These are phyloP conservation scores for Conomelus anceps DNA, from an alignment of 2,888 invertebrate species.

Conservation along the genomic window DNA sequence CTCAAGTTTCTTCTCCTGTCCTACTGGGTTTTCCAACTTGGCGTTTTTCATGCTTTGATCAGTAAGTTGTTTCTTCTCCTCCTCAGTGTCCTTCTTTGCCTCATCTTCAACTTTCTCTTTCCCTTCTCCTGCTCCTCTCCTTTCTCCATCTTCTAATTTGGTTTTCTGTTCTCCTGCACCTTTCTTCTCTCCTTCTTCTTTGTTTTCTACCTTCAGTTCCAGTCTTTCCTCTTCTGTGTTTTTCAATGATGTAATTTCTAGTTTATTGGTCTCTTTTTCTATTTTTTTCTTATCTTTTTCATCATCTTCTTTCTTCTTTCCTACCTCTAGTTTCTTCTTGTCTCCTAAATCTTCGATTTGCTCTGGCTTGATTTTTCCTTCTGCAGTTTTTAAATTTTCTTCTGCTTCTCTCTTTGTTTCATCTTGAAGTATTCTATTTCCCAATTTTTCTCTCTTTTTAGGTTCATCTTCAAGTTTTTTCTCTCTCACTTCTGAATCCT, in stretches of 20 bases:
- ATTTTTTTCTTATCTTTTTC: not conserved
- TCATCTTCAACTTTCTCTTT: not conserved
- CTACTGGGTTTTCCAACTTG: conserved; percentile 1
- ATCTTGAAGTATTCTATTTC: not conserved
- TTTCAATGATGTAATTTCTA: not conserved
- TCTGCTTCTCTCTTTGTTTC: not conserved
- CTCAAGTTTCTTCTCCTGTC: conserved; percentile 11
- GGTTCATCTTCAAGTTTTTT: not conserved
- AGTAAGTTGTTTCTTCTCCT: conserved; percentile 6
- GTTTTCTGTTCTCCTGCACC: too few relatives aligned
- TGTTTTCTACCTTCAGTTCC: not conserved
- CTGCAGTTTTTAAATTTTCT: not conserved
- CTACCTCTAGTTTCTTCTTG: not conserved
- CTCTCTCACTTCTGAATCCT: not conserved
- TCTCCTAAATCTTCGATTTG: too few relatives aligned
- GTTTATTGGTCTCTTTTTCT: not conserved
- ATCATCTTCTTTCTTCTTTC: not conserved
- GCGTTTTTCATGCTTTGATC: not conserved
- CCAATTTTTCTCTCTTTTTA: not conserved
- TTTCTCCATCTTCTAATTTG: too few relatives aligned
- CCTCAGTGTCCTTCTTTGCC: not conserved
- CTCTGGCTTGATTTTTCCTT: not conserved
- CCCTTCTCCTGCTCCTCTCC: not conserved
- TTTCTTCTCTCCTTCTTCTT: not conserved
- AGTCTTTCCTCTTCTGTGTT: not conserved